Evolutionary conservation across 1,140 invertebrate species (phyloP), one percentile per base, ranked within the genome.

Genomic region (Neocloeon triangulifer): DNA sequence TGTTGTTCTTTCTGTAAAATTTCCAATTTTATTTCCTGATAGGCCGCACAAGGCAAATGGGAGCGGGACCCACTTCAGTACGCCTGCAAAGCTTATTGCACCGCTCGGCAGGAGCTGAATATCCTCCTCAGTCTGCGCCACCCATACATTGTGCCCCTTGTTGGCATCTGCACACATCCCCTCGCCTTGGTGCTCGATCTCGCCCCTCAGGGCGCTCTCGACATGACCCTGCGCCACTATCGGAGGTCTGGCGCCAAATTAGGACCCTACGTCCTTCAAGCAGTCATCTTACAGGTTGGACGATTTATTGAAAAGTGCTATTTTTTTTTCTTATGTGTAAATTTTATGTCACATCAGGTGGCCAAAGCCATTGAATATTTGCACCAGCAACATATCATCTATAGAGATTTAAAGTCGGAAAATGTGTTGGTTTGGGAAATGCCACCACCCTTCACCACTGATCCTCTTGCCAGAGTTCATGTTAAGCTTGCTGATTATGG

Each of bases 361-460:
- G 82, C 88, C 0, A 77, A 85, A 46, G 91, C 92, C 2, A 62
- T 98, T 12, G 88, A 94, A 49, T 98, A 97, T 55, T 59, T 99
- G 3, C 94, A 99, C 57, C 70, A 80, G 15, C 69, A 84, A 34
- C 72, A 80, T 36, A 89, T 98, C 4, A 92, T 98, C 34, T 97
- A 98, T 50, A 58, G 82, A 13, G 94, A 98, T 56, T 59, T 99
- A 0, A 99, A 99, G 59, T 86, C 88, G 1, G 92, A 98, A 50
- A 99, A 99, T 58, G 86, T 98, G 27, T 51, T 99, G 2, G 88
- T 97, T 5, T 99, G 89, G 89, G 67, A 77, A 34, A 68, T 96
- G 52, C 89, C 89, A 0, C 49, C 63, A 1, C 74, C 74, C 0
- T 73, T 78, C 41, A 56, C 65, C 34, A 62, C 23, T 17, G 38